Evolutionary conservation across 2,888 invertebrate species (phyloP).

Genomic region (Rhingia rostrata): DNA sequence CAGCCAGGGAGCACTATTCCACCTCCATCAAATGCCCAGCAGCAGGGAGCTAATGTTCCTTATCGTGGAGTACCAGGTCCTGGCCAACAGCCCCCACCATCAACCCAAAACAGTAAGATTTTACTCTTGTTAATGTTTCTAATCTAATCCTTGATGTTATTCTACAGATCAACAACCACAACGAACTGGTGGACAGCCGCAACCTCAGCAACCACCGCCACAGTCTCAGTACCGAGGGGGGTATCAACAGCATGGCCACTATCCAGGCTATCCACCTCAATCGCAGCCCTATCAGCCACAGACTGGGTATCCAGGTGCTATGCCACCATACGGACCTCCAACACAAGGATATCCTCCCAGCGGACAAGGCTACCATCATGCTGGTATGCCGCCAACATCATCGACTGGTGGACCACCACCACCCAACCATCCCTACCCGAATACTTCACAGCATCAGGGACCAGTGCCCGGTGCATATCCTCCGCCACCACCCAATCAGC

Average conservation of each 20-base stretch:
- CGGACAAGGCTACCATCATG: conserved; percentile 84
- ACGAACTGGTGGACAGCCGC: conserved; percentile 83
- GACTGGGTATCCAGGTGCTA: conserved; percentile 84
- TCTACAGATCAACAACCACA: conserved; percentile 84
- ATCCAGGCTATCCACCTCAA: conserved; percentile 84
- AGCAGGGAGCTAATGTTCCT: conserved; percentile 75
- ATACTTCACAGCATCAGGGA: conserved; percentile 83
- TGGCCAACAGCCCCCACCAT: conserved; percentile 76
- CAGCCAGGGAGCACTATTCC: conserved; percentile 70
- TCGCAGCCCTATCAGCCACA: conserved; percentile 85
- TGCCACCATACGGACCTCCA: conserved; percentile 81
- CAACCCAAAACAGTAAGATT: conserved; percentile 76
- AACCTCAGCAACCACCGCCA: conserved; percentile 85
- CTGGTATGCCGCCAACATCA: conserved; percentile 82
- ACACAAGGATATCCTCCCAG: conserved; percentile 85
- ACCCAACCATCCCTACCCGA: conserved; percentile 83
- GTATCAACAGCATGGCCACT: conserved; percentile 84
- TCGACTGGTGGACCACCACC: conserved; percentile 82
- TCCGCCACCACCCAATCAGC: conserved; percentile 82
- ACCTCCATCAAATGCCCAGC: conserved; percentile 72
- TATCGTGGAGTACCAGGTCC: conserved; percentile 79
- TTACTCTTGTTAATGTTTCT: neutral
- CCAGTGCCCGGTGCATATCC: conserved; percentile 83
- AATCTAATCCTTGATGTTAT: conserved; percentile 17
- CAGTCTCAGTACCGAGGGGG: conserved; percentile 84